Evolutionary conservation across 2,888 invertebrate species (phyloP), one percentile per base, ranked within the genome.

Genomic region (Zaprionus obscuricornis): DNA sequence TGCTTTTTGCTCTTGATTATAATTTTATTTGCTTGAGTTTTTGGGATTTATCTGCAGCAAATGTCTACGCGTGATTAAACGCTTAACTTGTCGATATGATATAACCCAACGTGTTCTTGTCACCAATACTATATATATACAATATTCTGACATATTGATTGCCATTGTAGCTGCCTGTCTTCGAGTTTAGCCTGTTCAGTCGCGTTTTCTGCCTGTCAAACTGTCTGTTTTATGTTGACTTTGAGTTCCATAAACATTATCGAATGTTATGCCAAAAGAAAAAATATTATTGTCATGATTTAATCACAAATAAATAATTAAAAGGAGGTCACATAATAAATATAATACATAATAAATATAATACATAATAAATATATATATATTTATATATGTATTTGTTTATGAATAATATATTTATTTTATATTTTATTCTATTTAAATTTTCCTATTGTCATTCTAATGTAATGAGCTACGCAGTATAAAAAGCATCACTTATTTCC

Each of bases 51-150:
- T 81, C 75, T 81, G 57, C 45, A 56, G 59, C 70, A 56, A 77
- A 81, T 78, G 85, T 82, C 85, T 82, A 66, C 74, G 76, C 71
- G 68, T 82, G 81, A 84, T 84, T 82, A 84, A 84, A 76, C 76
- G 82, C 74, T 84, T 82, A 82, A 74, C 56, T 63, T 58, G 78
- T 72, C 68, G 81, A 82, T 82, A 82, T 78, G 84, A 84, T 77
- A 84, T 58, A 37, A 51, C 55, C 36, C 40, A n/a, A n/a, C 52
- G 47, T 27, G 14, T 57, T 51, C 50, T 74, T 59, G 70, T 74
- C 66, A 65, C 56, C 63, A 58, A 66, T 63, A 31, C 46, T 46
- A 26, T 24, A 22, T 52, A 36, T 37, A 24, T 43, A 45, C 37
- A 34, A 22, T 27, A n/a, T 26, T 57, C 43, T 70, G 54, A 70